phyloP scores from a whole-genome alignment of 1,140 invertebrate genomes.

The Drosophila baimaii region DNA sequence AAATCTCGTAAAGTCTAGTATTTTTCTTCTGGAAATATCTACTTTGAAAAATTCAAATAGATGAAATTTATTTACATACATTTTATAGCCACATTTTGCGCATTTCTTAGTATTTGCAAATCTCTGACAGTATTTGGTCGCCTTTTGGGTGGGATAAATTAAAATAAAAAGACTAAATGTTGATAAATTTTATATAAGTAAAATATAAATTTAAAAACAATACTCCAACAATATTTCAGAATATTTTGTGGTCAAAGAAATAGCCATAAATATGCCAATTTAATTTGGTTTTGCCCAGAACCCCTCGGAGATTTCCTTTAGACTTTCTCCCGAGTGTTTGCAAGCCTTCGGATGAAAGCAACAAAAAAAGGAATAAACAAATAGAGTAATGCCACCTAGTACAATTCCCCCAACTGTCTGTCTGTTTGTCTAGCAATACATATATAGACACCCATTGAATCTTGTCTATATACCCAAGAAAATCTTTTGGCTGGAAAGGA shows the following conservation, averaged over 20 bases:
- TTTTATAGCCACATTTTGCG: neutral
- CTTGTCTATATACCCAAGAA: constrained; percentile 13
- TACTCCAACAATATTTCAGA: too few species aligned
- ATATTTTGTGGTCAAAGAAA: neutral
- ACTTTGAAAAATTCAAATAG: too few species aligned
- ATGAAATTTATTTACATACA: constrained; percentile 9
- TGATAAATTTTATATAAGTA: neutral
- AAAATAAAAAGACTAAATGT: neutral
- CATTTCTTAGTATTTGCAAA: neutral
- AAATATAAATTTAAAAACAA: too few species aligned
- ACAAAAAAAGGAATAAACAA: constrained; percentile 46
- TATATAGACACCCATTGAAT: constrained; percentile 36
- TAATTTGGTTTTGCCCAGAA: constrained; percentile 3
- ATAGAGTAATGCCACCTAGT: constrained; percentile 42
- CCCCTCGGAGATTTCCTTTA: constrained; percentile 13
- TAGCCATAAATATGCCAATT: constrained; percentile 2
- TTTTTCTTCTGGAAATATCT: neutral
- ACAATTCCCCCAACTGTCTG: constrained; percentile 47
- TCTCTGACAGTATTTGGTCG: neutral
- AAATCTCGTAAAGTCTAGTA: neutral
- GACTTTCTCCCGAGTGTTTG: constrained; percentile 14
- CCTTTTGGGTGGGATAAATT: constrained; percentile 5
- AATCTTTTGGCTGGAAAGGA: constrained; percentile 58
- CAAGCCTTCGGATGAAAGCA: neutral
- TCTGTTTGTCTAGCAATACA: constrained; percentile 53